phyloP scores from a whole-genome alignment of 2,888 invertebrate genomes.

The Drosophila histrio region DNA sequence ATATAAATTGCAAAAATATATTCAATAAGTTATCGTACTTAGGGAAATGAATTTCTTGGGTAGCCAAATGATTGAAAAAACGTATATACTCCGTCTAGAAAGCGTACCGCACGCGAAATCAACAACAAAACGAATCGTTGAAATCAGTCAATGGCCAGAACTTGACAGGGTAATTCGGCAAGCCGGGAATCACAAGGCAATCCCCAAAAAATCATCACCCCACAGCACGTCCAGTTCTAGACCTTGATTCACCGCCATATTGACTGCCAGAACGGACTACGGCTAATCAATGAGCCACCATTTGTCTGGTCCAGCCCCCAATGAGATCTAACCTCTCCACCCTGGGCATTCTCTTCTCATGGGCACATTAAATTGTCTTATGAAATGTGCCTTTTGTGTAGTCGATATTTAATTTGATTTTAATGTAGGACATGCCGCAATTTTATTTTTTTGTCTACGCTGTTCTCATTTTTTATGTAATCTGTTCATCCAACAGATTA shows the following conservation, averaged over 20 bases:
- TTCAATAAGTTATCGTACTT: no score
- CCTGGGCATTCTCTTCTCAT: background rate
- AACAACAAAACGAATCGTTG: conserved; percentile 33
- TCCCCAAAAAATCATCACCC: conserved; percentile 35
- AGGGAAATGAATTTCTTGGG: no score
- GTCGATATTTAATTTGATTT: conserved; percentile 38
- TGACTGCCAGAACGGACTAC: conserved; percentile 18
- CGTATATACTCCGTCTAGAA: background rate
- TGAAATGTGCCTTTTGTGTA: conserved; percentile 20
- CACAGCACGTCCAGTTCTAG: background rate
- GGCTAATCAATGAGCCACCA: conserved; percentile 62
- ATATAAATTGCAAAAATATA: background rate
- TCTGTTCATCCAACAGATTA: background rate
- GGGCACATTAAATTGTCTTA: conserved; percentile 7
- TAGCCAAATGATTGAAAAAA: background rate
- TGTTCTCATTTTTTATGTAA: background rate
- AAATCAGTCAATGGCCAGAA: conserved; percentile 51
- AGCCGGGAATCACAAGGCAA: conserved; percentile 34
- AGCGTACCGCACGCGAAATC: background rate
- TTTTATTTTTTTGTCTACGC: background rate
- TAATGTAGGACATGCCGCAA: conserved; percentile 8
- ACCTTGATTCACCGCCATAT: conserved; percentile 24
- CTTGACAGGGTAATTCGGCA: conserved; percentile 24
- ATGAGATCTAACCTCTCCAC: background rate
- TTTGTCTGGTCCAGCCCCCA: conserved; percentile 32